A percentile compares a stretch with the other conserved stretches of the same genome.
These are phyloP conservation scores for Noctua comes DNA, from an alignment of 2,888 invertebrate species.

Conservation along the genomic window DNA sequence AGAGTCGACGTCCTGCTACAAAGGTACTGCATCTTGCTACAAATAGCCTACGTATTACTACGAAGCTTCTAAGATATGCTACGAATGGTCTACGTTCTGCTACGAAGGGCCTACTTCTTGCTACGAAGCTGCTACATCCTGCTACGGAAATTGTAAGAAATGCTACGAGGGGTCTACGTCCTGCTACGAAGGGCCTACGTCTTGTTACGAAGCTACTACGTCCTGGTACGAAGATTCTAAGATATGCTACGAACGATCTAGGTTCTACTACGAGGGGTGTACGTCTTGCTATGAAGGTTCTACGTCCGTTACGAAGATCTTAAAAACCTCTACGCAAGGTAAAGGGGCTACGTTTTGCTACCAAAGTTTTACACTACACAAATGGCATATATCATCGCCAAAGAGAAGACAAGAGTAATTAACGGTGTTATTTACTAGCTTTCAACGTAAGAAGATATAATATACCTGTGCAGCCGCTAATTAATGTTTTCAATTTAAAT, in stretches of 20 bases:
- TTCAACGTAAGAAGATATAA: not conserved
- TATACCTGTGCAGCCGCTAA: not conserved
- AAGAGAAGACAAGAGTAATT: not conserved
- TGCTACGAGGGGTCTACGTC: not conserved
- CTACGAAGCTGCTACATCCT: too few species aligned
- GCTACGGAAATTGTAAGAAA: not conserved
- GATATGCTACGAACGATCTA: too few species aligned
- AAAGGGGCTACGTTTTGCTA: not conserved
- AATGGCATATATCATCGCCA: not conserved
- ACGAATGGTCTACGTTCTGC: not conserved
- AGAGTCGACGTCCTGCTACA: not conserved
- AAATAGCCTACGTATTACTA: not conserved
- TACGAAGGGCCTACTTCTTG: accelerated
- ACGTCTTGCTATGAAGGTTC: not conserved
- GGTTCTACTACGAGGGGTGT: not conserved
- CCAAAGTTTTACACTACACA: not conserved
- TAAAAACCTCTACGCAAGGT: too few species aligned
- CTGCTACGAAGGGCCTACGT: not conserved
- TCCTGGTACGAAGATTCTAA: not conserved
- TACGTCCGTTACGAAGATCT: too few species aligned
- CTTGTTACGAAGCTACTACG: not conserved
- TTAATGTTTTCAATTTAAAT: not conserved
- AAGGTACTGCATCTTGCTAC: too few species aligned
- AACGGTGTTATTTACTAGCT: not conserved
- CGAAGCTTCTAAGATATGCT: not conserved